A percentile compares a stretch with the other conserved stretches of the same genome.
Conservation (phyloP, 2,113 vertebrate genomes). For the Brienomyrus brachyistius region DNA sequence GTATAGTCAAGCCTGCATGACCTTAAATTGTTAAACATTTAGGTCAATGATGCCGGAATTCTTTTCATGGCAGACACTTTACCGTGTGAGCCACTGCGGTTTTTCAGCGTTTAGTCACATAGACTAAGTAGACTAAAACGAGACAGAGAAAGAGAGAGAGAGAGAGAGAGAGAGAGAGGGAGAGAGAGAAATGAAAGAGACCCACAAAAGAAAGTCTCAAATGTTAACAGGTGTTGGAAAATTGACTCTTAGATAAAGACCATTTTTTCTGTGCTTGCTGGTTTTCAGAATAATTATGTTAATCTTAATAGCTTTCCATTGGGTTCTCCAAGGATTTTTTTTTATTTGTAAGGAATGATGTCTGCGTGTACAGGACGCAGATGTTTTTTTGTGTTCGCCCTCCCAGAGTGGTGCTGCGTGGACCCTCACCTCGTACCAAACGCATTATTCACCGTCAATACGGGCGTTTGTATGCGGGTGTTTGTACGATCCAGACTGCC, state of each 20-base stretch:
- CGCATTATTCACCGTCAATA: not conserved
- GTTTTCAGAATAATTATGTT: slow-evolving; percentile 21
- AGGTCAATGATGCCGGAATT: not conserved
- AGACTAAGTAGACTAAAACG: not conserved
- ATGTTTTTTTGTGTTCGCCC: slow-evolving; percentile 21
- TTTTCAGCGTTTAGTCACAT: not conserved
- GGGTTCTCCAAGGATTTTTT: slow-evolving; percentile 16
- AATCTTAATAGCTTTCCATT: slow-evolving; percentile 21
- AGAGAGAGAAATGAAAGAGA: not conserved
- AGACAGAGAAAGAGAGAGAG: not conserved
- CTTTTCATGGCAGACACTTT: not conserved
- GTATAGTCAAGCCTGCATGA: not conserved
- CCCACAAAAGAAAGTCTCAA: not conserved
- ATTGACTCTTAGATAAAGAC: slow-evolving; percentile 1
- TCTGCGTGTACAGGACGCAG: slow-evolving; percentile 23
- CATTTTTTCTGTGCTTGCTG: slow-evolving; percentile 11
- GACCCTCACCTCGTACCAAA: not conserved
- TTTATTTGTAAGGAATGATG: slow-evolving; percentile 14
- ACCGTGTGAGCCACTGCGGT: not conserved
- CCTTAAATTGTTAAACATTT: slow-evolving; percentile 28
- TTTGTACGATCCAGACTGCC: not conserved
- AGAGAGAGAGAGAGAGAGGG: not conserved
- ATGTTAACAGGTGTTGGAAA: slow-evolving; percentile 16
- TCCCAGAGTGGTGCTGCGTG: not conserved
- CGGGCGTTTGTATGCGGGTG: slow-evolving; percentile 14